Base-by-base conservation (phyloP, 2,113 vertebrate genomes). In the Tursiops truncatus region DNA sequence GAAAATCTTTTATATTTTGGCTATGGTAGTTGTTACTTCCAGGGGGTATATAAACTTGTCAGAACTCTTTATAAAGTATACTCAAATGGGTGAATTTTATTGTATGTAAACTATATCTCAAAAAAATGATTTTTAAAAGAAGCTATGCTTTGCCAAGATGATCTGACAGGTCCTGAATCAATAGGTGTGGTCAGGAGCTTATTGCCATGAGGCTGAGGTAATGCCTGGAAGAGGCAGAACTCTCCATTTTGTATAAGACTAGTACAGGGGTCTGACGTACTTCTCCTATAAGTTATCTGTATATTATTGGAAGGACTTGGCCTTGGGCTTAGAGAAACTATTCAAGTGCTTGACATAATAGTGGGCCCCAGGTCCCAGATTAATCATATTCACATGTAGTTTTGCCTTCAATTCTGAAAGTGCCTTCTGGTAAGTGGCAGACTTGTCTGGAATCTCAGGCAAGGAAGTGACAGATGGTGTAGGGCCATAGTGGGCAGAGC, bases 351-450 rank as follows among this genome's bases (percentile, higher is more conserved):
- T 96, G 17, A 68, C 8, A 60, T 62, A 92, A 70, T 0, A 31
- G 36, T 84, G 58, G 58, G 44, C 14, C 15, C 28, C 11, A 74
- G 87, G 41, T 65, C 62, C 31, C 60, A 92, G 74, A 33, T 92
- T 76, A 94, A 82, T 86, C 36, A 89, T 76, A 91, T 70, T 91
- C 47, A 23, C 41, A 65, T 89, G 33, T 8, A 73, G 21, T 80
- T 96, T 74, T 83, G 20, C 58, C 23, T 96, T 93, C 23, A 85
- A 15, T 91, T 93, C 41, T 85, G 65, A 94, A 95, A 95, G 41
- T 73, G n/a, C 25, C 13, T 83, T 90, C 25, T 47, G 26, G 20
- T 62, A 95, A 83, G 28, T 73, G 74, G 8, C 11, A 58, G 21
- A 60, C 5, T 70, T 62, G 41, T 77, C 14, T 63, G 26, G 23